A percentile compares a stretch with the other conserved stretches of the same genome.
phyloP scores from a whole-genome alignment of 2,113 vertebrate genomes.

The Hyperoodon ampullatus region DNA sequence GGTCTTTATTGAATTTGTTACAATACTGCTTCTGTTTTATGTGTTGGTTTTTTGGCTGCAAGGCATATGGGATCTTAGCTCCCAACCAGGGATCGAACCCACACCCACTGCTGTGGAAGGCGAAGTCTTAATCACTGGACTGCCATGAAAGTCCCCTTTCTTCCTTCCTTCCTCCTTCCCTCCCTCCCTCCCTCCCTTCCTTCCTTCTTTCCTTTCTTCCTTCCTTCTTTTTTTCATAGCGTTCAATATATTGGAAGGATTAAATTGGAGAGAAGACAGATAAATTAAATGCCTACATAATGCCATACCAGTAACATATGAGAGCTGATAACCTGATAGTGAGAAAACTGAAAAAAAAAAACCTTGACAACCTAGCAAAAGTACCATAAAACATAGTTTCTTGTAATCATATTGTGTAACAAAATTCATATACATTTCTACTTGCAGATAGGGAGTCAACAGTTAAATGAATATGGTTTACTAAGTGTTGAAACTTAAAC shows the following conservation, averaged over 20 bases:
- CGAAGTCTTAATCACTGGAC: too few relatives aligned
- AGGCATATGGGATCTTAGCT: too few relatives aligned
- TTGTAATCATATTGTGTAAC: not conserved
- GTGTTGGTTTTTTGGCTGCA: too few relatives aligned
- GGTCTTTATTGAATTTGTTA: too few relatives aligned
- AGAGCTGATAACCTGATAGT: not conserved
- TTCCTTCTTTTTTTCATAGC: not conserved
- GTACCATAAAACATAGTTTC: not conserved
- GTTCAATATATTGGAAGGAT: not conserved
- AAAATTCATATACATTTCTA: not conserved
- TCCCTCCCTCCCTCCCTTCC: fast-evolving
- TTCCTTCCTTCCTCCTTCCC: not conserved
- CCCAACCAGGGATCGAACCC: too few relatives aligned
- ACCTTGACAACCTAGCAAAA: not conserved
- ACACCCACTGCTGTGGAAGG: too few relatives aligned
- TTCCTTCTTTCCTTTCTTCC: fast-evolving
- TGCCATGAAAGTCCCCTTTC: too few relatives aligned
- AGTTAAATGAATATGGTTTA: not conserved
- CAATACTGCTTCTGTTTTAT: too few relatives aligned
- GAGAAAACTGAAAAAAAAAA: not conserved
- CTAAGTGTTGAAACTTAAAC: not conserved
- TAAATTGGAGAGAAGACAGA: not conserved
- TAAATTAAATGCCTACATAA: not conserved
- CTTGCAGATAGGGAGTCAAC: not conserved
- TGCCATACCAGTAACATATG: too few relatives aligned